Evolutionary conservation across 2,888 invertebrate genomes (phyloP).

Genomic region (Protodeltote pygarga): DNA sequence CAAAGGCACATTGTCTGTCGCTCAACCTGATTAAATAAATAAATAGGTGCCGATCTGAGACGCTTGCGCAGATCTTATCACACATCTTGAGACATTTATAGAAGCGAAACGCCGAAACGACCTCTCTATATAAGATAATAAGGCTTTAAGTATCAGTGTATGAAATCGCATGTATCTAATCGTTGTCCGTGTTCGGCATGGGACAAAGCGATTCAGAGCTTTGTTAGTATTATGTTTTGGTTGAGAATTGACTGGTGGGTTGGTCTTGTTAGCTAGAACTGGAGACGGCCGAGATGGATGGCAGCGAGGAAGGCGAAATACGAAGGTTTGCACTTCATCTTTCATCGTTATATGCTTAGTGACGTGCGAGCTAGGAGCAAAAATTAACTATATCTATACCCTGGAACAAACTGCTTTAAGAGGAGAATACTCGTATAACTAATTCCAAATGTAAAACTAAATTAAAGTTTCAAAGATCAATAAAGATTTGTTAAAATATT

Average conservation of each 20-base stretch:
- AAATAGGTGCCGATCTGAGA: constrained; percentile 82
- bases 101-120: constrained; percentile 64
- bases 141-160: constrained; percentile 61
- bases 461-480: too few relatives aligned
- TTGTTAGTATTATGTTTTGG: constrained; percentile 56
- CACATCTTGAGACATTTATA: constrained; percentile 70
- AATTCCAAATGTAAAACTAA: too few relatives aligned
- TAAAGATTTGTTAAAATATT: too few relatives aligned
- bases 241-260: constrained; percentile 52
- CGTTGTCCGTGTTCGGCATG: constrained; percentile 47
- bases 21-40: constrained; percentile 84
- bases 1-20: constrained; percentile 86
- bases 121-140: constrained; percentile 62
- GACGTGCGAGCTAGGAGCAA: constrained; percentile 43
- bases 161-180: constrained; percentile 61
- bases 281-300: constrained; percentile 61
- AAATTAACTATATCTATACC: constrained; percentile 44
- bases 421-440: constrained; percentile 8
- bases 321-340: constrained; percentile 58
- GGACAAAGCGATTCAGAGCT: constrained; percentile 52
- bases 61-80: constrained; percentile 81
- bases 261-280: constrained; percentile 55
- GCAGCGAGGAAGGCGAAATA: constrained; percentile 27
- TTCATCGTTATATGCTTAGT: constrained; percentile 48
- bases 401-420: constrained; percentile 6